Percentiles rank a stretch among this genome's conserved stretches.
phyloP scores from a whole-genome alignment of 2,113 vertebrate species.

The Megaceryle torquata region DNA sequence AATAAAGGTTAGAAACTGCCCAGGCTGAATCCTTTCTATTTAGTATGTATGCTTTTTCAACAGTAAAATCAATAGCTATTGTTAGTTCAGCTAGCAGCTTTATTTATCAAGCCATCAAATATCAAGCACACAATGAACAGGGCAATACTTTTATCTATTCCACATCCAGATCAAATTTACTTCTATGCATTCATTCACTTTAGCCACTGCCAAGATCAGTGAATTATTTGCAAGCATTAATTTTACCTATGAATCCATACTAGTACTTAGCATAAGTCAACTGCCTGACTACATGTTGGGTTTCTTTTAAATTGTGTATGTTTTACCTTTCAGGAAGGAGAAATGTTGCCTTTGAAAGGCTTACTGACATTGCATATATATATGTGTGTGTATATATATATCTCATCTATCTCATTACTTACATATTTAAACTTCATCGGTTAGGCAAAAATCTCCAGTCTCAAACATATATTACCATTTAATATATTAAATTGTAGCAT shows the following conservation, averaged over 20 bases:
- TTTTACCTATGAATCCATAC: not conserved
- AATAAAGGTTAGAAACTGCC: not conserved
- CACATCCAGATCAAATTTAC: not conserved
- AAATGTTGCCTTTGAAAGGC: not conserved
- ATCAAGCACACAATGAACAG: not conserved
- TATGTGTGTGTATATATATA: too few relatives aligned
- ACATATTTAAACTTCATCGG: not conserved
- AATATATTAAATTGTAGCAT: not conserved
- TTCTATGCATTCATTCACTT: not conserved
- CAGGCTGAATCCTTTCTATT: not conserved
- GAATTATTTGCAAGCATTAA: not conserved
- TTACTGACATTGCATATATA: too few relatives aligned
- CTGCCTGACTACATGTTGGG: not conserved
- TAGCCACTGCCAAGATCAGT: not conserved
- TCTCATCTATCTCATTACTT: not conserved
- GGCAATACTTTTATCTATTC: not conserved
- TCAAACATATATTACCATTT: not conserved
- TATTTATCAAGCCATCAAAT: not conserved
- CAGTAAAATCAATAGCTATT: not conserved
- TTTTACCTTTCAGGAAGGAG: not conserved
- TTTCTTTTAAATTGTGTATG: not conserved
- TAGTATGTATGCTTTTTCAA: not conserved
- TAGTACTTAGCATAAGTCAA: not conserved
- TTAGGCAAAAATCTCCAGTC: not conserved
- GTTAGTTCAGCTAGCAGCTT: not conserved